These are phyloP conservation scores for Nymphalis io DNA, from an alignment of 1,140 invertebrate genomes.

Conservation along the genomic window DNA sequence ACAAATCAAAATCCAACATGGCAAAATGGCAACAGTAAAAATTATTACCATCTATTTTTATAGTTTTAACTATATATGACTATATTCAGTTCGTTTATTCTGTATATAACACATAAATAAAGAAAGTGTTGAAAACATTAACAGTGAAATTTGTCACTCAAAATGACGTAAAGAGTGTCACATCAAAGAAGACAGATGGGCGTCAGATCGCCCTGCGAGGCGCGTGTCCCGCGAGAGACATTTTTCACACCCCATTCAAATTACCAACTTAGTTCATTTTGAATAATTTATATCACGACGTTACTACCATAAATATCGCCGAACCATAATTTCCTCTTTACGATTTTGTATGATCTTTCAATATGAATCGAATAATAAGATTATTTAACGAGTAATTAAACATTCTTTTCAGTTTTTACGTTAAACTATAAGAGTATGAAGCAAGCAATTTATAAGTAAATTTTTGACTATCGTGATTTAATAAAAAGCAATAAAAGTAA, in stretches of 20 bases:
- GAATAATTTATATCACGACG: conserved; percentile 51
- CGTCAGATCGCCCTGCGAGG: conserved; percentile 33
- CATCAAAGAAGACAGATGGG: conserved; percentile 48
- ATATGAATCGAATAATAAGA: conserved; percentile 11
- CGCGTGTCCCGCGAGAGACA: conserved; percentile 36
- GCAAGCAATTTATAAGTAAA: too few relatives aligned
- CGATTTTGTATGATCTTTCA: conserved; percentile 7
- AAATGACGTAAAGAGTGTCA: conserved; percentile 29
- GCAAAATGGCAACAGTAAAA: too few relatives aligned
- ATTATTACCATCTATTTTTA: too few relatives aligned
- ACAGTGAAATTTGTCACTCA: conserved; percentile 33
- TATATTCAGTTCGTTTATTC: neutral
- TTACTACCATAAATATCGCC: conserved; percentile 38
- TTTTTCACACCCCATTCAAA: conserved; percentile 54
- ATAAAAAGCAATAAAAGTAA: too few relatives aligned
- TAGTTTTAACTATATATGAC: too few relatives aligned
- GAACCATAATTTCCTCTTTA: conserved; percentile 14
- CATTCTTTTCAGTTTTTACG: too few relatives aligned
- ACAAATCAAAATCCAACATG: too few relatives aligned
- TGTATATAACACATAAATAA: neutral
- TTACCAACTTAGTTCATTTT: conserved; percentile 49
- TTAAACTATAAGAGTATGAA: too few relatives aligned
- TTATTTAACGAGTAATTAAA: too few relatives aligned
- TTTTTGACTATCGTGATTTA: too few relatives aligned
- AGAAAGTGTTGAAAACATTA: conserved; percentile 21